A percentile compares a stretch with the other conserved stretches of the same genome.
Conservation (phyloP, 2,797 vertebrate species). For the Phrynocephalus vlangalii region DNA sequence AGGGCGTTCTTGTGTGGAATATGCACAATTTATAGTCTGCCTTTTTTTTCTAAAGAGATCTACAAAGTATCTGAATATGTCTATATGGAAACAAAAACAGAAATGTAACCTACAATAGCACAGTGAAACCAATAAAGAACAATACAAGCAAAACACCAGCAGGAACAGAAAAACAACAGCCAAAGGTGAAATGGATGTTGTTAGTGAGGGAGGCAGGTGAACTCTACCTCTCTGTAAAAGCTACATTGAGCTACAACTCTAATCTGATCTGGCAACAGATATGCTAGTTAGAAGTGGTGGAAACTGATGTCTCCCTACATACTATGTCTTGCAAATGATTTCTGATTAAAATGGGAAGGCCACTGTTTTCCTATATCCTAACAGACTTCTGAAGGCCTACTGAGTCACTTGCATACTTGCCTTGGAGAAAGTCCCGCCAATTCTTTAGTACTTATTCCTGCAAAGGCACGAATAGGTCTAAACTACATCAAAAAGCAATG, state of each 20-base stretch:
- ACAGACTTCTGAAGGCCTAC: constrained; percentile 30
- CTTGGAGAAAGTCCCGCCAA: background rate
- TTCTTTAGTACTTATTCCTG: background rate
- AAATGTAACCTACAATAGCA: too few relatives aligned
- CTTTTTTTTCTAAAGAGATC: too few relatives aligned
- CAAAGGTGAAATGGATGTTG: too few relatives aligned
- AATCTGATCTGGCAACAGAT: background rate
- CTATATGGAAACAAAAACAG: too few relatives aligned
- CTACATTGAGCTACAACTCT: background rate
- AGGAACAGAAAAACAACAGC: too few relatives aligned
- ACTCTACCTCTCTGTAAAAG: background rate
- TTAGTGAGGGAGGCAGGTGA: too few relatives aligned
- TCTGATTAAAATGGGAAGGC: background rate
- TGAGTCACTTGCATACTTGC: background rate
- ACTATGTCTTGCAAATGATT: background rate
- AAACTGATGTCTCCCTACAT: background rate
- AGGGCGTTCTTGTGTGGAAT: background rate
- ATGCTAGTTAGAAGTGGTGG: background rate
- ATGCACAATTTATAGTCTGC: too few relatives aligned
- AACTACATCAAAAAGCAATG: constrained; percentile 62
- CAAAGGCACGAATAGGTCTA: background rate
- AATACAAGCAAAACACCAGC: too few relatives aligned
- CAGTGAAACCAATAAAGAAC: too few relatives aligned
- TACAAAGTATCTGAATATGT: too few relatives aligned
- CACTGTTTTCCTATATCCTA: background rate